Percentiles rank a stretch among this genome's conserved stretches.
phyloP scores from a whole-genome alignment of 2,113 vertebrate genomes.

The Monopterus albus region DNA sequence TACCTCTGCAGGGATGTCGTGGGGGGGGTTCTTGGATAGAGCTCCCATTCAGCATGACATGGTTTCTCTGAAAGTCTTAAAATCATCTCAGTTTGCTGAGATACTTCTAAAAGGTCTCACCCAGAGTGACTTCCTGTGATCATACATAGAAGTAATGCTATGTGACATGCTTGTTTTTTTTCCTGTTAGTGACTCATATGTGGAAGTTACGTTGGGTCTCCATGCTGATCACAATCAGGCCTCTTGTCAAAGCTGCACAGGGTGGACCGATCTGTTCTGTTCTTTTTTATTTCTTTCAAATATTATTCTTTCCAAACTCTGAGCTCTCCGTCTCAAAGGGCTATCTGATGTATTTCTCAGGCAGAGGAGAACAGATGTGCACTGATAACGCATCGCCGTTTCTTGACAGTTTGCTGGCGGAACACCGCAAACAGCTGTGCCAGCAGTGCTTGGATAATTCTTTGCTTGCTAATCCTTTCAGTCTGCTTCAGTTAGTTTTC shows the following conservation, averaged over 20 bases:
- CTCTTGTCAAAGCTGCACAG: constrained; percentile 15
- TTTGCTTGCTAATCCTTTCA: constrained; percentile 38
- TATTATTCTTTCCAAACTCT: constrained; percentile 25
- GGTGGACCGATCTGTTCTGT: constrained; percentile 7
- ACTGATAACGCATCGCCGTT: constrained; percentile 35
- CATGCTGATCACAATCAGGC: constrained; percentile 52
- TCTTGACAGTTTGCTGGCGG: constrained; percentile 48
- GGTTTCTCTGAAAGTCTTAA: constrained; percentile 34
- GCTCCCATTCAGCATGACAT: constrained; percentile 43
- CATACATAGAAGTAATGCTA: constrained; percentile 18
- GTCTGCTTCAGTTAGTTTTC: constrained; percentile 41
- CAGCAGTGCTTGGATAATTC: constrained; percentile 24
- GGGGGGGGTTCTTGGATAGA: neutral
- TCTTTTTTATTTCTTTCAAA: constrained; percentile 29
- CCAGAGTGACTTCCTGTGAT: constrained; percentile 23
- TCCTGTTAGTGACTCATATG: constrained; percentile 31
- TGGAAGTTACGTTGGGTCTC: constrained; percentile 25
- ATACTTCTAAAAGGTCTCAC: constrained; percentile 15
- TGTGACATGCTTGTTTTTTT: constrained; percentile 18
- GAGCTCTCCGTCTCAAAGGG: constrained; percentile 24
- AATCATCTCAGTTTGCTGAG: constrained; percentile 6
- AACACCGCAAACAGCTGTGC: constrained; percentile 48
- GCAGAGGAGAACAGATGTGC: constrained; percentile 59
- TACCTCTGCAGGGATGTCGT: constrained; percentile 22
- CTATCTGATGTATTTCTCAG: constrained; percentile 24